A percentile compares a stretch with the other conserved stretches of the same genome.
These are phyloP conservation scores for Himalopsyche tibetana DNA, from an alignment of 2,888 invertebrate species.

Conservation along the genomic window DNA sequence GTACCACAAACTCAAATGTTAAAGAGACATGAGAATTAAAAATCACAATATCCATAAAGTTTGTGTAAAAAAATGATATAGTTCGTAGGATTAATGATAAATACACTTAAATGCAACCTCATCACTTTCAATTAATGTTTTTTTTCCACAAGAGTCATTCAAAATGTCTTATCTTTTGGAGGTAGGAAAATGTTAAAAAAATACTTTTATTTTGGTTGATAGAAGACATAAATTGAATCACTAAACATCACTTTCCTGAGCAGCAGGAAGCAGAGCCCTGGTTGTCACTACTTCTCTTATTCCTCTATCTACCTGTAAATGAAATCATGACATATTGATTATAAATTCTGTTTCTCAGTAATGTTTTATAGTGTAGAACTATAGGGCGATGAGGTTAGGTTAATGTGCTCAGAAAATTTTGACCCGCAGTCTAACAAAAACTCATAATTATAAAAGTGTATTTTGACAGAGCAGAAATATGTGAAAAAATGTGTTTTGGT, in stretches of 20 bases:
- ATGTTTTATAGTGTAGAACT: too few species aligned
- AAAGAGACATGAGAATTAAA: not conserved
- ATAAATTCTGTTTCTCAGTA: too few species aligned
- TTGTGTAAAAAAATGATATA: conserved; percentile 42
- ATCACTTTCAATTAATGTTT: conserved; percentile 1
- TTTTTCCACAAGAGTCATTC: conserved; percentile 13
- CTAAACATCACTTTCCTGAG: conserved; percentile 84
- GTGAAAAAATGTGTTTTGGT: too few species aligned
- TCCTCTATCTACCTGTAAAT: conserved; percentile 58
- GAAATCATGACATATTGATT: too few species aligned
- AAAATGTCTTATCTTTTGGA: conserved; percentile 32
- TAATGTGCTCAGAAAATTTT: too few species aligned
- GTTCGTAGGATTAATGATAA: conserved; percentile 12
- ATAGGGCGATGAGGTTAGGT: too few species aligned
- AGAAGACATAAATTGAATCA: conserved; percentile 44
- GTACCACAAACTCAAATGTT: not conserved
- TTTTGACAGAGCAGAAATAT: too few species aligned
- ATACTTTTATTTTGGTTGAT: conserved; percentile 28
- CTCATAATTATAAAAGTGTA: too few species aligned
- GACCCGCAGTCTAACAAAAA: too few species aligned
- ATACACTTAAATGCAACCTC: conserved; percentile 30
- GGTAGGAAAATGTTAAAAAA: conserved; percentile 42
- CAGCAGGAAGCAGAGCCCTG: conserved; percentile 83
- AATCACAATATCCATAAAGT: conserved; percentile 32
- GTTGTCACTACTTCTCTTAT: conserved; percentile 83